phyloP scores from a whole-genome alignment of 2,888 invertebrate species.

The Altica lythri region DNA sequence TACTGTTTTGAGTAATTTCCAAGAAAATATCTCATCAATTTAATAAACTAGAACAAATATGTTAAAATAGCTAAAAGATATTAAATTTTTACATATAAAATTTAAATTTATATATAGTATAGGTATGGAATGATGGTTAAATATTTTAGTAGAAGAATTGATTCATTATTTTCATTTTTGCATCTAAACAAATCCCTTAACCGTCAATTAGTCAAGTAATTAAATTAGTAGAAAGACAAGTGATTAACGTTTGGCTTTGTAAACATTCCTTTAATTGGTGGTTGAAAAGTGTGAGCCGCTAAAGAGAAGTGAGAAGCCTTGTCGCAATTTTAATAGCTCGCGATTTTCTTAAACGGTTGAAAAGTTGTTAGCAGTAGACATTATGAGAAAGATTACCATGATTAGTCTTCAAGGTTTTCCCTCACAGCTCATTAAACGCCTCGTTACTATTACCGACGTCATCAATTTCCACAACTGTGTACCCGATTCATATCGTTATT shows the following conservation, averaged over 20 bases:
- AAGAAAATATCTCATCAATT: too few relatives aligned
- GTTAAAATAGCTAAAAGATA: too few relatives aligned
- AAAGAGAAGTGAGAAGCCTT: constrained; percentile 48
- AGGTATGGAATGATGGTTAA: too few relatives aligned
- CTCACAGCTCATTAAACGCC: constrained; percentile 54
- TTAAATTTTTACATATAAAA: too few relatives aligned
- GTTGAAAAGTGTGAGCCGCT: constrained; percentile 42
- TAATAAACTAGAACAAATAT: too few relatives aligned
- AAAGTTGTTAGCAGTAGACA: constrained; percentile 58
- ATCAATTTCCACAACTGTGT: constrained; percentile 55
- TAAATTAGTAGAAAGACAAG: constrained; percentile 52
- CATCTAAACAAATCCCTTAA: constrained; percentile 49
- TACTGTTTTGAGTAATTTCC: too few relatives aligned
- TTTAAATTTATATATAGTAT: too few relatives aligned
- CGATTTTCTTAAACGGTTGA: constrained; percentile 59
- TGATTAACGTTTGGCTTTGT: constrained; percentile 55
- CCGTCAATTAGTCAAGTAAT: constrained; percentile 56
- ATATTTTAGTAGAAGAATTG: too few relatives aligned
- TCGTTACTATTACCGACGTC: constrained; percentile 54
- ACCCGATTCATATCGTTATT: constrained; percentile 53
- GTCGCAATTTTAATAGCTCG: constrained; percentile 57
- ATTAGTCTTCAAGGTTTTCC: constrained; percentile 57
- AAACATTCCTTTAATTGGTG: constrained; percentile 51
- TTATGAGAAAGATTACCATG: constrained; percentile 56
- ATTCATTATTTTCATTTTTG: too few relatives aligned